Evolutionary conservation across 2,888 invertebrate genomes (phyloP).

Genomic region (Rosalia funebris): DNA sequence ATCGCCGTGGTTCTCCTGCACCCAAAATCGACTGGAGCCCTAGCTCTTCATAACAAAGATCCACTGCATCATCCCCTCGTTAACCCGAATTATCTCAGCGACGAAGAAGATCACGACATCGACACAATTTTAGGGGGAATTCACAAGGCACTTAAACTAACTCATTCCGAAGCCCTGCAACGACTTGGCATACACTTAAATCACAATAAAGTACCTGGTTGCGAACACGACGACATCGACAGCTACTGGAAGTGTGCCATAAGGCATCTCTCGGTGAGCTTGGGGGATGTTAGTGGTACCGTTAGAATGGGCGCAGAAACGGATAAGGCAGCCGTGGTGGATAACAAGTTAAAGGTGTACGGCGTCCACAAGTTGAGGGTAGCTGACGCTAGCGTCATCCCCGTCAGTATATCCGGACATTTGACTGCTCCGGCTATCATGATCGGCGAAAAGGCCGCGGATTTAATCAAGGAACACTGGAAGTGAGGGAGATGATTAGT

Average conservation of each 20-base stretch:
- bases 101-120: conserved; percentile 68
- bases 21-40: conserved; percentile 78
- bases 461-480: conserved; percentile 69
- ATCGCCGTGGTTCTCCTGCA: conserved; percentile 77
- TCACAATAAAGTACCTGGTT: conserved; percentile 62
- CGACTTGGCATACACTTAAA: conserved; percentile 66
- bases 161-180: conserved; percentile 70
- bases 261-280: conserved; percentile 44
- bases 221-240: conserved; percentile 68
- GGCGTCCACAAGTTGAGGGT: conserved; percentile 71
- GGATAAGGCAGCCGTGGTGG: conserved; percentile 73
- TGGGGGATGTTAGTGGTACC: conserved; percentile 65
- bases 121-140: conserved; percentile 71
- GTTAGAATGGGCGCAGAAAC: conserved; percentile 76
- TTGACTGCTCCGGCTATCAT: conserved; percentile 76
- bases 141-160: conserved; percentile 69
- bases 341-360: conserved; percentile 70
- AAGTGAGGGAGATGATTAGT: too few species aligned
- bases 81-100: conserved; percentile 81
- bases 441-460: conserved; percentile 78
- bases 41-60: conserved; percentile 76
- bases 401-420: conserved; percentile 72
- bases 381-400: conserved; percentile 75
- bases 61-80: conserved; percentile 80
- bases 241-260: conserved; percentile 76